phyloP scores from a whole-genome alignment of 1,140 invertebrate species.

The Drosophila nannoptera region DNA sequence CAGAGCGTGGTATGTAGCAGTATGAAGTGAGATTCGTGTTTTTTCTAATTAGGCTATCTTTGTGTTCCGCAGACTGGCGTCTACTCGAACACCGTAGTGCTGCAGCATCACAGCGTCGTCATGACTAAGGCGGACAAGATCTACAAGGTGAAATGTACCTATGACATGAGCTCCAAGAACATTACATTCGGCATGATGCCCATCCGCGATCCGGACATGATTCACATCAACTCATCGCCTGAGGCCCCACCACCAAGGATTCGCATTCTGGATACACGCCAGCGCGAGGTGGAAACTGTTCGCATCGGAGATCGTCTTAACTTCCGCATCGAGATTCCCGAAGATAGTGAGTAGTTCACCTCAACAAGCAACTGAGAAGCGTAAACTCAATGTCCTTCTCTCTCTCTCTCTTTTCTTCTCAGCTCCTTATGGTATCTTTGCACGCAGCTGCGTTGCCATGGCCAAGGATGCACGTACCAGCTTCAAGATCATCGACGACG shows the following conservation, averaged over 20 bases:
- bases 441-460: conserved; percentile 96
- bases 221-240: conserved; percentile 95
- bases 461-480: conserved; percentile 97
- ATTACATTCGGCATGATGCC: conserved; percentile 98
- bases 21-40: neutral
- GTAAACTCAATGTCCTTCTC: neutral
- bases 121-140: conserved; percentile 98
- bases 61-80: conserved; percentile 88
- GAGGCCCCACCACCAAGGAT: conserved; percentile 96
- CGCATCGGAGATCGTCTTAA: conserved; percentile 96
- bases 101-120: conserved; percentile 96
- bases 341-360: conserved; percentile 90
- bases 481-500: conserved; percentile 97
- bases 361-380: neutral
- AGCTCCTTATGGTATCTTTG: conserved; percentile 97
- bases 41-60: no score
- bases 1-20: conserved; percentile 88
- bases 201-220: conserved; percentile 95
- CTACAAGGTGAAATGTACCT: conserved; percentile 97
- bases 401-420: conserved; percentile 19
- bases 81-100: conserved; percentile 95
- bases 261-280: conserved; percentile 90
- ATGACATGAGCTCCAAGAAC: conserved; percentile 97
- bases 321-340: conserved; percentile 96
- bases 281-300: conserved; percentile 94